These are phyloP conservation scores for Quadriops clusia DNA, from an alignment of 2,888 invertebrate genomes.

Conservation along the genomic window DNA sequence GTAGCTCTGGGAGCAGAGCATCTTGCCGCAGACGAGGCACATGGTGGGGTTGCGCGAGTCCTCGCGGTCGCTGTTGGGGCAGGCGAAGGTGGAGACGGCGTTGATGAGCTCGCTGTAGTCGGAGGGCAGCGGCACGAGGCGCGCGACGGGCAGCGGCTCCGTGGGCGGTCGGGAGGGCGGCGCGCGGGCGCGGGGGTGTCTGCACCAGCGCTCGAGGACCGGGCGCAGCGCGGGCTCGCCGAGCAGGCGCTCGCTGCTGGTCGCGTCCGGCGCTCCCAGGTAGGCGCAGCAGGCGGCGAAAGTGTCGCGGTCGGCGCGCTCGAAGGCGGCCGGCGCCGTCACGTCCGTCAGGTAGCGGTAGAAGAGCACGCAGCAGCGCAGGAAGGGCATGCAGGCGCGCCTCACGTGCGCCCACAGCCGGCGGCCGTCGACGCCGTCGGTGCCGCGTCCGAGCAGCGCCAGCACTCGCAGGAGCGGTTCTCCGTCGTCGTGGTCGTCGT, in stretches of 20 bases:
- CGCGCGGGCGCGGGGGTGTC: conserved; percentile 35
- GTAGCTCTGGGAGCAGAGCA: conserved; percentile 95
- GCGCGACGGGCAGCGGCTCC: conserved; percentile 51
- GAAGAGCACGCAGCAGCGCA: conserved; percentile 81
- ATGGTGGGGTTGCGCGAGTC: conserved; percentile 93
- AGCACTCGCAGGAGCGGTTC: conserved; percentile 21
- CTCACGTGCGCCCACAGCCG: conserved; percentile 49
- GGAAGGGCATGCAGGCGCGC: conserved; percentile 57
- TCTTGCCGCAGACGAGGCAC: conserved; percentile 91
- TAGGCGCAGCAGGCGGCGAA: conserved; percentile 81
- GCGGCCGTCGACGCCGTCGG: conserved; percentile 23
- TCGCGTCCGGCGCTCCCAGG: conserved; percentile 56
- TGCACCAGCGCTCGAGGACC: conserved; percentile 47
- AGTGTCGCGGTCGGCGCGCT: conserved; percentile 58
- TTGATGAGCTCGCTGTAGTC: conserved; percentile 97
- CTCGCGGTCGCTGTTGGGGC: conserved; percentile 82
- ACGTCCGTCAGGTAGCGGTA: conserved; percentile 88
- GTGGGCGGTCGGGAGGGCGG: conserved; percentile 23
- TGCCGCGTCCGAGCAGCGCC: conserved; percentile 33
- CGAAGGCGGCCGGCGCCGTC: conserved; percentile 61
- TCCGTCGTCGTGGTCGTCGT: conserved; percentile 5
- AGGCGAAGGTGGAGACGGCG: conserved; percentile 82
- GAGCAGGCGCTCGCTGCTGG: conserved; percentile 50
- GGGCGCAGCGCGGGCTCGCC: conserved; percentile 40
- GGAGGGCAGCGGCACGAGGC: conserved; percentile 67